phyloP scores from a whole-genome alignment of 2,797 vertebrate genomes.

The Spea hammondii region DNA sequence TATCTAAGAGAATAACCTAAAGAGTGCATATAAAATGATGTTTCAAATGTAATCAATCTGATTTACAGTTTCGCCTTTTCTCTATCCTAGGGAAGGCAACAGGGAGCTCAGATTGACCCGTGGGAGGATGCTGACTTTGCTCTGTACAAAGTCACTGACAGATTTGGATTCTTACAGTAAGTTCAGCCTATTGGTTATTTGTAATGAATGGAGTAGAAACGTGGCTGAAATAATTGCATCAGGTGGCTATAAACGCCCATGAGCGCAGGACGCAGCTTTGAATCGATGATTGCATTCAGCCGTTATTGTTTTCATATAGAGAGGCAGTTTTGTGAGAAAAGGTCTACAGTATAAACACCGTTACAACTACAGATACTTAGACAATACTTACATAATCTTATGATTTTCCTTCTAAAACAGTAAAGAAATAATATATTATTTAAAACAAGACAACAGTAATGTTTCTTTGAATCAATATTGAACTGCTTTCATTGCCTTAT shows the following conservation, averaged over 20 bases:
- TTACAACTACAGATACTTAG: no score
- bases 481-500: no score
- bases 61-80: not conserved
- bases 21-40: not conserved
- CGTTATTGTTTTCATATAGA: not conserved
- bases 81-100: conserved; percentile 77
- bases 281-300: not conserved
- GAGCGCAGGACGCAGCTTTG: not conserved
- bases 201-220: not conserved
- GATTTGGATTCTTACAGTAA: conserved; percentile 90
- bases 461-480: no score
- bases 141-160: conserved; percentile 85
- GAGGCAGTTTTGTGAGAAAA: no score
- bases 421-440: no score
- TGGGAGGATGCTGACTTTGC: conserved; percentile 88
- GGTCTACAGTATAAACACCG: no score
- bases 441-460: no score
- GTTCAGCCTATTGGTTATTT: conserved; percentile 55
- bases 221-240: not conserved
- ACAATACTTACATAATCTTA: no score
- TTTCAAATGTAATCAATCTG: not conserved
- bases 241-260: not conserved
- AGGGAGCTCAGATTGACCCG: conserved; percentile 79
- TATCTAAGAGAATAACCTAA: no score
- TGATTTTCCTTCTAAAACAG: no score